phyloP scores from a whole-genome alignment of 2,888 invertebrate species.

The Lasioglossum vierecki region DNA sequence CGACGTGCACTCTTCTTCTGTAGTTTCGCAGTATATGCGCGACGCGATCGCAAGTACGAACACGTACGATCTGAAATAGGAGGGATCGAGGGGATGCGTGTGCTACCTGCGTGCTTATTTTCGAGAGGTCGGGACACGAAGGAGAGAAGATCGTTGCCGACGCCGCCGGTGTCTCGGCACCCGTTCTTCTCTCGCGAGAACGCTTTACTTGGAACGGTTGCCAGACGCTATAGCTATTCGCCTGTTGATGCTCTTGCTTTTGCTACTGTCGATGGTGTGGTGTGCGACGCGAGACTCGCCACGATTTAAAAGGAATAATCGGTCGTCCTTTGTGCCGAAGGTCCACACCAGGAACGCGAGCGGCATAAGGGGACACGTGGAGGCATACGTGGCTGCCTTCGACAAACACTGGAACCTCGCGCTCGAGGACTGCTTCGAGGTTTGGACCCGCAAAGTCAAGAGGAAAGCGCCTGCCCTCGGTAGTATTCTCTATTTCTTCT shows the following conservation, averaged over 20 bases:
- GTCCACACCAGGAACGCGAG: slow-evolving; percentile 90
- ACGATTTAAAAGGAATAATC: slow-evolving; percentile 74
- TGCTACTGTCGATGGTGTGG: not conserved
- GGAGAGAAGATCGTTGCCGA: not conserved
- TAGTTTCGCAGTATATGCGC: not conserved
- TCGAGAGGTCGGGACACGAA: slow-evolving; percentile 23
- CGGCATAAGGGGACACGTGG: slow-evolving; percentile 90
- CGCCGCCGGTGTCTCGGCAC: not conserved
- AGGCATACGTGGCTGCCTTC: slow-evolving; percentile 92
- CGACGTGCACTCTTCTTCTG: not conserved
- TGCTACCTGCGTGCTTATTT: slow-evolving; percentile 36
- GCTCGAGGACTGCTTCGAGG: slow-evolving; percentile 92
- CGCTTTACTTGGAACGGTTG: slow-evolving; percentile 64
- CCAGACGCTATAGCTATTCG: not conserved
- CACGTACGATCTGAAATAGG: slow-evolving; percentile 53
- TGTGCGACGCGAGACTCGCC: slow-evolving; percentile 49
- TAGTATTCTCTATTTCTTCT: slow-evolving; percentile 71
- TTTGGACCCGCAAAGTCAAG: slow-evolving; percentile 88
- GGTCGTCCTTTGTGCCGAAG: slow-evolving; percentile 83
- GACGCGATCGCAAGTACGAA: slow-evolving; percentile 38
- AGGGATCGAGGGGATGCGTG: slow-evolving; percentile 28
- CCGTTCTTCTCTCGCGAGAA: slow-evolving; percentile 30
- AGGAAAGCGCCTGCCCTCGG: slow-evolving; percentile 88
- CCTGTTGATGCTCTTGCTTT: not conserved
- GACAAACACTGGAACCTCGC: slow-evolving; percentile 98